Conservation (phyloP, 2,113 vertebrate species). For the Nesoenas mayeri region DNA sequence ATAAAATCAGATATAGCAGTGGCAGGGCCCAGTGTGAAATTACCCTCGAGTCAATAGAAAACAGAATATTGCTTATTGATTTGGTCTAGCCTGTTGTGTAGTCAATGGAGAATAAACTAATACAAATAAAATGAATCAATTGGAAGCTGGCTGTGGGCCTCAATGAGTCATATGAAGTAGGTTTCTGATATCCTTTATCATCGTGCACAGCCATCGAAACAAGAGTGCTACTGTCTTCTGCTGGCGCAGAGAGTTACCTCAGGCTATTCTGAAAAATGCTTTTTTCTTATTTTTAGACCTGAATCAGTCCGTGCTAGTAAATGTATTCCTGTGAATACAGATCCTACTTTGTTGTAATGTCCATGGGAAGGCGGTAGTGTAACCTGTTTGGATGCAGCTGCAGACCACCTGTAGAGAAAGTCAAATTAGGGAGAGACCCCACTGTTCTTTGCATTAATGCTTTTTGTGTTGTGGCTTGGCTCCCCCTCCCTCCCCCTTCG, state of each 20-base stretch:
- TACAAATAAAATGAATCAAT: constrained; percentile 85
- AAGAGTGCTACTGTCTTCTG: constrained; percentile 91
- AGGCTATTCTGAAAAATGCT: constrained; percentile 84
- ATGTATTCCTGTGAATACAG: constrained; percentile 84
- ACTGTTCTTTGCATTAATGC: constrained; percentile 88
- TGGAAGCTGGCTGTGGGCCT: constrained; percentile 82
- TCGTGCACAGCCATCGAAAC: constrained; percentile 82
- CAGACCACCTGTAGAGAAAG: constrained; percentile 95
- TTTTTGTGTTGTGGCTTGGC: constrained; percentile 84
- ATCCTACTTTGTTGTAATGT: constrained; percentile 79
- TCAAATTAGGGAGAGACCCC: constrained; percentile 92
- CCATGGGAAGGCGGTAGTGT: constrained; percentile 77
- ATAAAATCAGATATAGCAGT: constrained; percentile 30
- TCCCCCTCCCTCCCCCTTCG: constrained; percentile 73
- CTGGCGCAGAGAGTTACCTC: constrained; percentile 84
- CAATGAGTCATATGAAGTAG: constrained; percentile 87
- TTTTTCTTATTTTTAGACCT: constrained; percentile 90
- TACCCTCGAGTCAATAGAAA: constrained; percentile 65
- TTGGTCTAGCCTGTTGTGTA: constrained; percentile 59
- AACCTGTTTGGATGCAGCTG: constrained; percentile 94
- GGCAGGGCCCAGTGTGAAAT: not conserved
- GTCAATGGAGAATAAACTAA: constrained; percentile 61
- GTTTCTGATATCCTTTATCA: constrained; percentile 90
- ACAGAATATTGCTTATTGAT: constrained; percentile 79
- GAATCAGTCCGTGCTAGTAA: constrained; percentile 78